phyloP scores from a whole-genome alignment of 2,113 vertebrate species.

The Aphelocoma coerulescens region DNA sequence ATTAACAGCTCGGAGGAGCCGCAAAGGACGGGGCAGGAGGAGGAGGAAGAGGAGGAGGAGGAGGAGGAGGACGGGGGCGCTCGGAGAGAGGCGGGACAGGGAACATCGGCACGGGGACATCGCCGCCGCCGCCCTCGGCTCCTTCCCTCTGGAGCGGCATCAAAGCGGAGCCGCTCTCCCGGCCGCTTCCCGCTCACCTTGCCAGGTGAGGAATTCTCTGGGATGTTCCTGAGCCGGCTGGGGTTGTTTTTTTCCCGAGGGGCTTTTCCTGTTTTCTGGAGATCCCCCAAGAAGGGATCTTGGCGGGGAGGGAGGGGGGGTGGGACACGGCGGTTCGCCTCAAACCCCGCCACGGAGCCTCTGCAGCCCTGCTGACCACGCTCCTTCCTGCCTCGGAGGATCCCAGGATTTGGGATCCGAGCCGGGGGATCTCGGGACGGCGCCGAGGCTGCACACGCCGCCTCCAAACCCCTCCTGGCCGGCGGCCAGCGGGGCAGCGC shows the following conservation, averaged over 20 bases:
- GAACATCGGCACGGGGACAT: background rate
- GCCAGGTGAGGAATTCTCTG: background rate
- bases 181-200: too few relatives aligned
- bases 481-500: background rate
- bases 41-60: background rate
- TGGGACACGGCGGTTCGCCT: background rate
- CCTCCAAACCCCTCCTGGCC: background rate
- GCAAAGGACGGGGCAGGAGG: background rate
- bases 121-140: rapidly evolving
- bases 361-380: background rate
- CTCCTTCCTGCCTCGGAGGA: background rate
- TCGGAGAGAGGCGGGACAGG: rapidly evolving
- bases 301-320: too few relatives aligned
- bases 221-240: background rate
- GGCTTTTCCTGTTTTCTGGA: background rate
- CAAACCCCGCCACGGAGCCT: background rate
- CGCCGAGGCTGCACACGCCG: too few relatives aligned
- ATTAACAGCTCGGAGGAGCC: background rate
- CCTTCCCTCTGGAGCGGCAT: background rate
- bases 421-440: too few relatives aligned
- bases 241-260: too few relatives aligned
- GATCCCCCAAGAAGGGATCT: too few relatives aligned
- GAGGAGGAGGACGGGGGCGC: background rate
- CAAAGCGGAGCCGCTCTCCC: background rate
- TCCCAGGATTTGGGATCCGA: background rate